Evolutionary conservation across 30 jellyfish, hydroid and myxozoan genomes (phyloP).

Genomic region (Chrysaora quinquecirrha): DNA sequence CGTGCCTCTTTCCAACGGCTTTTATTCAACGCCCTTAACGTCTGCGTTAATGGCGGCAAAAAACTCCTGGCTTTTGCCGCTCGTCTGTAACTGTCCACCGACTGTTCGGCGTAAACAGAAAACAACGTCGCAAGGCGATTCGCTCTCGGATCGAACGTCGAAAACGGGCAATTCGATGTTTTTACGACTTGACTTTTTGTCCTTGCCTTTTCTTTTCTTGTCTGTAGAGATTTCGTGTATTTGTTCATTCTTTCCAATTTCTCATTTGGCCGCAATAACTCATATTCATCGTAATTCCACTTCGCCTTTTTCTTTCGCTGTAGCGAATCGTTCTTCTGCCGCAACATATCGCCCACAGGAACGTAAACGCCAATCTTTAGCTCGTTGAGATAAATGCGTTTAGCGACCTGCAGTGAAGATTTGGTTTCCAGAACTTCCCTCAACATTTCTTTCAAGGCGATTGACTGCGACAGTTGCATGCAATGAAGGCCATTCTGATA

Average conservation of each 20-base stretch:
- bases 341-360: background rate
- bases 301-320: background rate
- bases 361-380: slow-evolving; percentile 7
- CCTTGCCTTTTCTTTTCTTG: slow-evolving; percentile 15
- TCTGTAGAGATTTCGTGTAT: background rate
- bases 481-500: too few relatives aligned
- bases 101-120: slow-evolving; percentile 52
- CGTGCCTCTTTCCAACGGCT: background rate
- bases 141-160: slow-evolving; percentile 18
- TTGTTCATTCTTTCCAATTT: slow-evolving; percentile 23
- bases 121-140: slow-evolving; percentile 39
- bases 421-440: background rate
- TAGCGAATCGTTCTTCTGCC: background rate
- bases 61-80: slow-evolving; percentile 13
- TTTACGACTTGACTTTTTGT: background rate
- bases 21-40: slow-evolving; percentile 6
- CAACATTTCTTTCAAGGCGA: slow-evolving; percentile 17
- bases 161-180: background rate
- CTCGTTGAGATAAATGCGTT: slow-evolving; percentile 11
- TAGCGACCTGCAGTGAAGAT: slow-evolving; percentile 6
- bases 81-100: slow-evolving; percentile 35
- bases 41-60: slow-evolving; percentile 27
- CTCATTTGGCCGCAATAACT: slow-evolving; percentile 26
- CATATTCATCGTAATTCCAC: background rate
- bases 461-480: too few relatives aligned